phyloP scores from a whole-genome alignment of 2,113 vertebrate genomes.

The Nanger granti region DNA sequence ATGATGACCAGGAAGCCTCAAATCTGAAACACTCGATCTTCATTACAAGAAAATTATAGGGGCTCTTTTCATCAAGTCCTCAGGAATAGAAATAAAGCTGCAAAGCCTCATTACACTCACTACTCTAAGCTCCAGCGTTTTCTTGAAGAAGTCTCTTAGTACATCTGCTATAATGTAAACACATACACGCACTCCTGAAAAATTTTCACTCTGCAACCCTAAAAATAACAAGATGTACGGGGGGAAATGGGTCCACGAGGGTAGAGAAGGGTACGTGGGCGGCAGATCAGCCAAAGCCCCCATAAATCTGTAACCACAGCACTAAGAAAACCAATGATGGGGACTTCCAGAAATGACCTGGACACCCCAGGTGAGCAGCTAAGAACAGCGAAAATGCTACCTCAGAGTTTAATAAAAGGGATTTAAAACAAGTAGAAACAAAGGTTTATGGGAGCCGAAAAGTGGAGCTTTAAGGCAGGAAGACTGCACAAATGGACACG shows the following conservation, averaged over 20 bases:
- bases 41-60: background rate
- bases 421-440: background rate
- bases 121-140: background rate
- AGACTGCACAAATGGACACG: background rate
- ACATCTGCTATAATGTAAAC: background rate
- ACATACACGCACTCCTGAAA: background rate
- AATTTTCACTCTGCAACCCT: background rate
- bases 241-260: background rate
- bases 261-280: background rate
- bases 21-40: background rate
- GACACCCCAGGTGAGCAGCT: background rate
- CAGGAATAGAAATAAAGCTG: background rate
- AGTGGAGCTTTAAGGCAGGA: background rate
- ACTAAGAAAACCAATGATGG: background rate
- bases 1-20: background rate
- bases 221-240: background rate
- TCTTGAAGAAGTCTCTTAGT: background rate
- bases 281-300: background rate
- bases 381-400: background rate
- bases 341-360: background rate
- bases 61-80: background rate
- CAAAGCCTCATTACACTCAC: background rate
- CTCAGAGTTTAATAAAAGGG: background rate
- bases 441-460: background rate
- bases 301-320: background rate